Base-by-base conservation (phyloP, 1,140 invertebrate genomes). In the Maniola jurtina region DNA sequence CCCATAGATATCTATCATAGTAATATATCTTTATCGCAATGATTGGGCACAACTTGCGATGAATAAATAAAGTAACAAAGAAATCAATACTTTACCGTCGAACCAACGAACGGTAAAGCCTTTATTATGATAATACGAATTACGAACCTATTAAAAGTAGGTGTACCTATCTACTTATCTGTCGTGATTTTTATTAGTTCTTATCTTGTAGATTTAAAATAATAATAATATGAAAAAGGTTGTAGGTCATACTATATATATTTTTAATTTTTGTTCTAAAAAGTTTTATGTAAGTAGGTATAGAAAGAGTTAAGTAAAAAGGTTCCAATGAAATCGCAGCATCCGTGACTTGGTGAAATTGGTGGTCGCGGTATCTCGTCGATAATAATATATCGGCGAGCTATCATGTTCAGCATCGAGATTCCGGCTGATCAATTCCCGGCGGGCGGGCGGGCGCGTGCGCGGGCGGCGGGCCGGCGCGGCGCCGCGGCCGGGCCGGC, bases 321-420 rank as follows among this genome's bases (percentile, higher is more conserved):
- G 38, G 1, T 40, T 40, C 10, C 38, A 7, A 40, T 25, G 25
- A 25, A 25, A 25, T 25, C 25, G 25, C 25, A 25, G 25, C 25
- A 25, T 25, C 25, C 25, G 25, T 25, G 25, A 25, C 25, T 25
- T 25, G 25, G 38, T 11, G 38, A 40, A 40, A 40, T 40, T 11
- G 8, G 4, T 48, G 45, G 8, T 15, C 38, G 57, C 47, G 65
- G 69, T 77, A 77, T 81, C 42, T 57, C 68, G 73, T 85, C 82
- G 85, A 86, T 86, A 84, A 86, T 86, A 84, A 81, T 80, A 82
- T 81, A 83, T 84, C 80, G 76, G 77, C 52, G 83, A 80, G 64
- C 79, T 84, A 81, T 87, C 83, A 85, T 89, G 88, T 83, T 88
- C 80, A 83, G 79, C 86, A 87, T 86, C 83, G 81, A 76, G 80